Evolutionary conservation across 2,888 invertebrate genomes (phyloP).

Genomic region (Acholoe squamosa): DNA sequence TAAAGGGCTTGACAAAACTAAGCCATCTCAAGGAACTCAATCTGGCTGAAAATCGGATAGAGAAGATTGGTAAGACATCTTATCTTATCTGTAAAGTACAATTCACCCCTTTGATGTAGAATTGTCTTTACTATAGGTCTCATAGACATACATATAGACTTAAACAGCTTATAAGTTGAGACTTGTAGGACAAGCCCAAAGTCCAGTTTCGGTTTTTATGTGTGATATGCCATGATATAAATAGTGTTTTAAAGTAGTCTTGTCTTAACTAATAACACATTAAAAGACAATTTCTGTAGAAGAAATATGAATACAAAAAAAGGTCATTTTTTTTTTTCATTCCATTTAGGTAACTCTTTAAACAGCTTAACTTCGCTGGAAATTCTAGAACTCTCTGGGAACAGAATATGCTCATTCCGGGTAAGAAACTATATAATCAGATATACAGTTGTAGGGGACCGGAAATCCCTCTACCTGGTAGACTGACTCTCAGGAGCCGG

Average conservation of each 20-base stretch:
- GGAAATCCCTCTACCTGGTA: no score
- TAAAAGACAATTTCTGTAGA: no score
- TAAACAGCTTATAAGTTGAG: no score
- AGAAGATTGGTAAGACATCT: conserved; percentile 77
- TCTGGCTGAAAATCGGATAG: conserved; percentile 81
- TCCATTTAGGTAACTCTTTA: conserved; percentile 77
- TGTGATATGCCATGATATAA: not conserved
- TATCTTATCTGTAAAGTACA: no score
- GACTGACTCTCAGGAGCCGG: no score
- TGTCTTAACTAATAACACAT: no score
- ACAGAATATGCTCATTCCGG: conserved; percentile 79
- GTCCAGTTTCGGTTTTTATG: not conserved
- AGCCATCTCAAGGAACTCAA: conserved; percentile 79
- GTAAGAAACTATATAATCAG: conserved; percentile 70
- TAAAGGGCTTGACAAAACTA: conserved; percentile 78
- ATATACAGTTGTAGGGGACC: no score
- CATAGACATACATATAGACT: not conserved
- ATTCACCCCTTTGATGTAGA: no score
- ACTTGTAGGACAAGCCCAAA: no score
- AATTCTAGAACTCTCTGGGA: conserved; percentile 82
- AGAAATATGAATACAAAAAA: no score
- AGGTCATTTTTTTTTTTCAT: conserved; percentile 67
- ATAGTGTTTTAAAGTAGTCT: not conserved
- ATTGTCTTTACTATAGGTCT: no score
- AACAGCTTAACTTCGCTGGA: conserved; percentile 76